Evolutionary conservation across 1,140 invertebrate species (phyloP).

Genomic region (Bombus affinis): DNA sequence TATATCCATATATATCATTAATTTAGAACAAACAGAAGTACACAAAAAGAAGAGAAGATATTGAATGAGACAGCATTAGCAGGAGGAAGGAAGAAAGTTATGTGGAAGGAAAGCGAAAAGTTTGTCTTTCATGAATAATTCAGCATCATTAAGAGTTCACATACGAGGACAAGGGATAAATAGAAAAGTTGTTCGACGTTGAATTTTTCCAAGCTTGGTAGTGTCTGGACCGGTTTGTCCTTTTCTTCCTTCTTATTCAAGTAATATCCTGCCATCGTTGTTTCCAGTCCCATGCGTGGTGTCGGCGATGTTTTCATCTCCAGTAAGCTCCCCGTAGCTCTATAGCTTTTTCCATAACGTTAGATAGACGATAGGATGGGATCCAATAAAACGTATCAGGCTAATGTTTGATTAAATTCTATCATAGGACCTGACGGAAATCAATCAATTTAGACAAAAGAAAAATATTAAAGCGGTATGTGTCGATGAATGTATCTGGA

Average conservation of each 20-base stretch:
- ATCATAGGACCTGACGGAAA: not conserved
- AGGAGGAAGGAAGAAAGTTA: not conserved
- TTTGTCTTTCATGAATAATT: conserved; percentile 22
- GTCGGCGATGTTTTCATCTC: conserved; percentile 22
- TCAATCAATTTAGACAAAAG: not conserved
- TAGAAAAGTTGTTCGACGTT: conserved; percentile 35
- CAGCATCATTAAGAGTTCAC: conserved; percentile 41
- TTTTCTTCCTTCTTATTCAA: not conserved
- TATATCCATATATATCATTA: not conserved
- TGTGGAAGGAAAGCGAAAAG: not conserved
- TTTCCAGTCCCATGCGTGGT: not conserved
- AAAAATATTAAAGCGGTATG: not conserved
- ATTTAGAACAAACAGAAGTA: not conserved
- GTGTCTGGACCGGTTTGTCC: not conserved
- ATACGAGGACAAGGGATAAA: conserved; percentile 33
- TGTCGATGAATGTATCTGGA: not conserved
- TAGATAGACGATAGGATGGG: too few relatives aligned
- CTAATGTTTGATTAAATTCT: not conserved
- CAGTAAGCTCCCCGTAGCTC: not conserved
- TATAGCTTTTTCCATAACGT: not conserved
- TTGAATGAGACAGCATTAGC: not conserved
- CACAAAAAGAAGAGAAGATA: not conserved
- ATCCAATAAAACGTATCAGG: not conserved
- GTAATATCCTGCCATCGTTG: conserved; percentile 19
- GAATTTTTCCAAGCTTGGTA: conserved; percentile 24